phyloP scores from a whole-genome alignment of 2,113 vertebrate genomes.

The Spea multiplicata region DNA sequence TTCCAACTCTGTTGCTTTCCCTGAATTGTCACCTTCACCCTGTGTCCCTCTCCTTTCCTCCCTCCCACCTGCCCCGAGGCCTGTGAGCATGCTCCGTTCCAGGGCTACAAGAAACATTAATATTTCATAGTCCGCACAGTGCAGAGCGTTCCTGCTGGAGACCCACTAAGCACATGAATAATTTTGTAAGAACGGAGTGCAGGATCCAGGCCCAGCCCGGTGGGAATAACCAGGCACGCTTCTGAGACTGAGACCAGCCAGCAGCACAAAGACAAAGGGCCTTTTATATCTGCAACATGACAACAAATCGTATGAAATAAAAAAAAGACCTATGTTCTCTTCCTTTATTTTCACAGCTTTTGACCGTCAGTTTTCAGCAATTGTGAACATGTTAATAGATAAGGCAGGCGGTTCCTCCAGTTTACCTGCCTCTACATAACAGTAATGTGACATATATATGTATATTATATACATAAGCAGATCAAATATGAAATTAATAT shows the following conservation, averaged over 20 bases:
- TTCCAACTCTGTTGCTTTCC: neutral
- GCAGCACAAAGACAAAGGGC: conserved; percentile 39
- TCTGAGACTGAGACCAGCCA: conserved; percentile 42
- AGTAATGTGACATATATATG: no score
- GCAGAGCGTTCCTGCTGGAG: conserved; percentile 41
- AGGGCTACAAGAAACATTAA: conserved; percentile 30
- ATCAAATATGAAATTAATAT: no score
- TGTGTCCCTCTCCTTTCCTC: conserved; percentile 12
- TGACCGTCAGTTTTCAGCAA: neutral
- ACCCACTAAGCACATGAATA: conserved; percentile 46
- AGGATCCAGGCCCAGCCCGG: conserved; percentile 39
- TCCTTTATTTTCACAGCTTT: conserved; percentile 31
- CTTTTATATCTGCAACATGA: conserved; percentile 43
- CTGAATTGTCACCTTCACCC: conserved; percentile 33
- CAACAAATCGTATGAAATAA: conserved; percentile 43
- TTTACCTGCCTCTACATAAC: neutral
- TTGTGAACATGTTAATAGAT: conserved; percentile 5
- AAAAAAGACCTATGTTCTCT: conserved; percentile 23
- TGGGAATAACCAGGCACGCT: conserved; percentile 47
- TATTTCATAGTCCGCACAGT: conserved; percentile 35
- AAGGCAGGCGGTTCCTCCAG: neutral
- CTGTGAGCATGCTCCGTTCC: conserved; percentile 45
- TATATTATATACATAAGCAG: no score
- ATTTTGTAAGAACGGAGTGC: conserved; percentile 47
- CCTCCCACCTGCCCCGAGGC: conserved; percentile 36